Evolutionary conservation across 2,888 invertebrate species (phyloP).

Genomic region (Cotesia congregata): DNA sequence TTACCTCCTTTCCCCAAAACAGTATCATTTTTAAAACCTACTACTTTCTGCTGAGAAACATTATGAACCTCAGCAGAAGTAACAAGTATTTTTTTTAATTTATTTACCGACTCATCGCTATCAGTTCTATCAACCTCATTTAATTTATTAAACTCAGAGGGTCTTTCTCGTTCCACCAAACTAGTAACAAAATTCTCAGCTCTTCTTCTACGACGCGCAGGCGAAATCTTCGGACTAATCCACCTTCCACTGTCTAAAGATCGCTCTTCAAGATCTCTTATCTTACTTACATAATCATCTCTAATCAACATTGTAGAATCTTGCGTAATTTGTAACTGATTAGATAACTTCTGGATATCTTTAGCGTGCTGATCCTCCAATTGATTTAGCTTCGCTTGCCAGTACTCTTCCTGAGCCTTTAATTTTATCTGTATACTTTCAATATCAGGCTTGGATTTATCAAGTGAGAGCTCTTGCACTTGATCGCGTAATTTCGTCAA

Average conservation of each 20-base stretch:
- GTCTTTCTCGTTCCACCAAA: not conserved
- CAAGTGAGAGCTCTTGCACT: constrained; percentile 61
- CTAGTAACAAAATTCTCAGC: not conserved
- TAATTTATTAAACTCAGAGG: not conserved
- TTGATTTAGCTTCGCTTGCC: constrained; percentile 64
- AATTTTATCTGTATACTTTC: constrained; percentile 59
- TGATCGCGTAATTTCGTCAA: constrained; percentile 72
- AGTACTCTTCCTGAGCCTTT: constrained; percentile 62
- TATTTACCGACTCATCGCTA: not conserved
- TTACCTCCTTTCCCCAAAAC: not conserved
- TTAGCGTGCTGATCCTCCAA: constrained; percentile 60
- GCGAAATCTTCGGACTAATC: not conserved
- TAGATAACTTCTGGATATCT: constrained; percentile 62
- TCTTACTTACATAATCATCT: constrained; percentile 61
- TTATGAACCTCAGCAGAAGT: not conserved
- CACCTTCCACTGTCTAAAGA: not conserved
- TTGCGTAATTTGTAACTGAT: constrained; percentile 60
- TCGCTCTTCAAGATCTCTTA: constrained; percentile 57
- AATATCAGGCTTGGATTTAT: constrained; percentile 58
- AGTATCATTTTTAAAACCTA: not conserved
- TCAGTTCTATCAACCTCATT: not conserved
- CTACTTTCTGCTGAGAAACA: not conserved
- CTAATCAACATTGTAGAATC: constrained; percentile 57
- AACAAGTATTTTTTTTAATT: not conserved
- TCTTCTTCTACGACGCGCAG: not conserved